These are phyloP conservation scores for Mechanitis mazaeus DNA, from an alignment of 2,888 invertebrate species.

Conservation along the genomic window DNA sequence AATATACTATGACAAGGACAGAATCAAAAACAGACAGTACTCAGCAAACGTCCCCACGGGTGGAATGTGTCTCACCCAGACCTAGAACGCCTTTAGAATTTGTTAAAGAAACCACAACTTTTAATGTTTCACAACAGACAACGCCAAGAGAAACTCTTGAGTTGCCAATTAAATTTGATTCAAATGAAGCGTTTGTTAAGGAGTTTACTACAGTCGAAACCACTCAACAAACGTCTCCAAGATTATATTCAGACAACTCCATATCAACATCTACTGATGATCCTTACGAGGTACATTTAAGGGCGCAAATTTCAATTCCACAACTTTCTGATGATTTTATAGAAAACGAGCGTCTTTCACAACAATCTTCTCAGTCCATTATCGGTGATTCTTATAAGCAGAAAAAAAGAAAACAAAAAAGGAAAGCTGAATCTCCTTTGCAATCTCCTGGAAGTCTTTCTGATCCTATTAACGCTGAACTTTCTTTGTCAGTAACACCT, in stretches of 20 bases:
- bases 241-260: conserved; percentile 70
- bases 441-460: conserved; percentile 69
- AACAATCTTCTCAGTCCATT: conserved; percentile 49
- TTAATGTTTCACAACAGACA: conserved; percentile 54
- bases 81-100: conserved; percentile 37
- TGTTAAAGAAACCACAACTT: conserved; percentile 38
- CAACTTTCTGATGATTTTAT: conserved; percentile 59
- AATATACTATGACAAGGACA: conserved; percentile 17
- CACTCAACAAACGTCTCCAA: conserved; percentile 76
- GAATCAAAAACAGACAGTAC: conserved; percentile 40
- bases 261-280: conserved; percentile 73
- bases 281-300: conserved; percentile 78
- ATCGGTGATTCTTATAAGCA: conserved; percentile 57
- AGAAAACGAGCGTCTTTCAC: conserved; percentile 55
- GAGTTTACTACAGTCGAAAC: conserved; percentile 34
- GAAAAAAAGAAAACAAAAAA: conserved; percentile 61
- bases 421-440: conserved; percentile 56
- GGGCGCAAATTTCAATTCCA: conserved; percentile 77
- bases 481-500: conserved; percentile 64
- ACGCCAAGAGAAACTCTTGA: conserved; percentile 31
- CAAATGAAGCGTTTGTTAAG: conserved; percentile 17
- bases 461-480: conserved; percentile 69
- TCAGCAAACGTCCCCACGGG: conserved; percentile 45
- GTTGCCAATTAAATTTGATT: conserved; percentile 9
- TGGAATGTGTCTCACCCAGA: conserved; percentile 11